These are phyloP conservation scores for Caenorhabditis tropicalis DNA, from an alignment of 1,140 invertebrate genomes.

Conservation along the genomic window DNA sequence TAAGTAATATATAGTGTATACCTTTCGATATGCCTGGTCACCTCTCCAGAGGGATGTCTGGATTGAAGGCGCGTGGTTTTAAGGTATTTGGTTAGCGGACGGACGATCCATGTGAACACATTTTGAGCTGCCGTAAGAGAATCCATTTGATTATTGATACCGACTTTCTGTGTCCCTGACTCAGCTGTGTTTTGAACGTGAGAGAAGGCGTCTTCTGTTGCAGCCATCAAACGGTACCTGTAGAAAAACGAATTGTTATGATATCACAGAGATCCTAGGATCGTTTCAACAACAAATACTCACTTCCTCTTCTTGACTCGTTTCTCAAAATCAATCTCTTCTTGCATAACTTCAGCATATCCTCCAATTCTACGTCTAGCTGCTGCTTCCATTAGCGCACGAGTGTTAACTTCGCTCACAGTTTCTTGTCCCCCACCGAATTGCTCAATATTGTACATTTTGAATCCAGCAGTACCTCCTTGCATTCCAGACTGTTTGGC, in stretches of 20 bases:
- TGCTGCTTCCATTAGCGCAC: constrained; percentile 57
- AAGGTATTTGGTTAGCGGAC: constrained; percentile 93
- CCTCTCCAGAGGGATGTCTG: constrained; percentile 89
- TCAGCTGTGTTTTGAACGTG: constrained; percentile 80
- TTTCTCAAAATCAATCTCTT: constrained; percentile 94
- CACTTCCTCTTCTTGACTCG: constrained; percentile 84
- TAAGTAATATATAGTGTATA: too few species aligned
- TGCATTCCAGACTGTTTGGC: constrained; percentile 29
- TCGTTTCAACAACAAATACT: not conserved
- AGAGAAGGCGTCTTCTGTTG: constrained; percentile 94
- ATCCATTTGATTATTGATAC: constrained; percentile 78
- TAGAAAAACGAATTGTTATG: not conserved
- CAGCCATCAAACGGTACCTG: constrained; percentile 83
- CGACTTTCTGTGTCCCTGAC: constrained; percentile 72
- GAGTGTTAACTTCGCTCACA: constrained; percentile 54
- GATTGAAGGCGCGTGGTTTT: constrained; percentile 92
- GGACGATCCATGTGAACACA: constrained; percentile 92
- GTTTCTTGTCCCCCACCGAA: constrained; percentile 69
- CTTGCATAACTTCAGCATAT: constrained; percentile 95
- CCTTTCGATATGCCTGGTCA: constrained; percentile 83
- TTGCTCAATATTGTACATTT: constrained; percentile 94
- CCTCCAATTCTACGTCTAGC: constrained; percentile 80
- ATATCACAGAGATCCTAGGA: too few species aligned
- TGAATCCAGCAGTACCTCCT: constrained; percentile 76
- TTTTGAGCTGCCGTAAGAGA: constrained; percentile 93